phyloP scores from a whole-genome alignment of 2,113 vertebrate genomes.

The Dryoscopus gambensis region DNA sequence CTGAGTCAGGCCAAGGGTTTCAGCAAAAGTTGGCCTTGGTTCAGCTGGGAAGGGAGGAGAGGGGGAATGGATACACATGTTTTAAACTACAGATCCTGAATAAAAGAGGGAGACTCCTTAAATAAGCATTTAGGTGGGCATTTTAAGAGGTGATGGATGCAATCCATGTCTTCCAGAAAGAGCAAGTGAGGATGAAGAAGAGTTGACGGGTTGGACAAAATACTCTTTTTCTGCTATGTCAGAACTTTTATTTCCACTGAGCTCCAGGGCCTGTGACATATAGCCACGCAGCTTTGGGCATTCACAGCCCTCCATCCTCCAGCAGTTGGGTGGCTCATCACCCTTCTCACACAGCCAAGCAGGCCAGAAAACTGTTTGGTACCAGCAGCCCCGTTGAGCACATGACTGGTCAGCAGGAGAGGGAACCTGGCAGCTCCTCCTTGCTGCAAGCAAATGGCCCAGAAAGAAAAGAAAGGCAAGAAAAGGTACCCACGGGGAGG shows the following conservation, averaged over 20 bases:
- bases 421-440: not conserved
- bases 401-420: not conserved
- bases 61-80: not conserved
- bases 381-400: not conserved
- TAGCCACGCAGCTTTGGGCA: not conserved
- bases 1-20: not conserved
- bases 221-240: not conserved
- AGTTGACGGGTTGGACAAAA: not conserved
- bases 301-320: not conserved
- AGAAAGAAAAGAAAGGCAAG: not conserved
- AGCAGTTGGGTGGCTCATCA: fast-evolving
- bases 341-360: not conserved
- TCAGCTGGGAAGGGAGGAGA: not conserved
- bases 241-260: not conserved
- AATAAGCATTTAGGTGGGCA: not conserved
- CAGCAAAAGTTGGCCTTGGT: not conserved
- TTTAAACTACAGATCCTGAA: not conserved
- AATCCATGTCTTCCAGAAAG: not conserved
- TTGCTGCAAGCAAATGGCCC: not conserved
- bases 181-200: not conserved
- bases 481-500: not conserved
- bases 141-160: not conserved
- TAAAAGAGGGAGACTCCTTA: not conserved
- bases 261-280: not conserved
- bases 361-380: not conserved